phyloP scores from a whole-genome alignment of 2,113 vertebrate species.

The Promerops cafer region DNA sequence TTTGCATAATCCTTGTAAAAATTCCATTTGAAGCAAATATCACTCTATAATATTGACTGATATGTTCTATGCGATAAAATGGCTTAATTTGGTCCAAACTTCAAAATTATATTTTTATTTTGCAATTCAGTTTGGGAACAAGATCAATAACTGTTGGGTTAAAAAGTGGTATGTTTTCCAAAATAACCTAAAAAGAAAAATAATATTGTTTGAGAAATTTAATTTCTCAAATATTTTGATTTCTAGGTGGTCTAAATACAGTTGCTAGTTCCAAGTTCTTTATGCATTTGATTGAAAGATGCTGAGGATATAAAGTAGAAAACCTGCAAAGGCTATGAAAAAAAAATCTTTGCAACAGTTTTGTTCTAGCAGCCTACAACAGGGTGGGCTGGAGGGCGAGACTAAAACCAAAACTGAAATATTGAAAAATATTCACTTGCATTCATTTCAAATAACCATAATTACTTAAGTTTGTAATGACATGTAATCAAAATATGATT shows the following conservation, averaged over 20 bases:
- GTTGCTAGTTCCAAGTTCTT: not conserved
- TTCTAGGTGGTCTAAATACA: not conserved
- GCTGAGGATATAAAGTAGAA: not conserved
- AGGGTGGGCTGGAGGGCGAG: not conserved
- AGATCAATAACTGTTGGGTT: not conserved
- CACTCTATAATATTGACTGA: not conserved
- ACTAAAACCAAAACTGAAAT: not conserved
- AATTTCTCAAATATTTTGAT: not conserved
- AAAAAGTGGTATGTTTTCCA: not conserved
- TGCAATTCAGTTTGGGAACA: not conserved
- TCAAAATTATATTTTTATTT: not conserved
- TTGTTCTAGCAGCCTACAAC: not conserved
- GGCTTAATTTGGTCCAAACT: not conserved
- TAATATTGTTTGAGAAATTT: not conserved
- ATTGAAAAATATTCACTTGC: not conserved
- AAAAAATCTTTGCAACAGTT: not conserved
- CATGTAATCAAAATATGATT: constrained; percentile 36
- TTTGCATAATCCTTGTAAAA: not conserved
- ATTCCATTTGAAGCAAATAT: not conserved
- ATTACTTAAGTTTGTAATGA: constrained; percentile 3
- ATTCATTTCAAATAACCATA: not conserved
- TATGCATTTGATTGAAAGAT: not conserved
- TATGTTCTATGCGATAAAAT: not conserved
- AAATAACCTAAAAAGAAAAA: not conserved
- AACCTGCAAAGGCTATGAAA: not conserved